phyloP scores from a whole-genome alignment of 2,888 invertebrate species.

The Sabellastarte sp. region DNA sequence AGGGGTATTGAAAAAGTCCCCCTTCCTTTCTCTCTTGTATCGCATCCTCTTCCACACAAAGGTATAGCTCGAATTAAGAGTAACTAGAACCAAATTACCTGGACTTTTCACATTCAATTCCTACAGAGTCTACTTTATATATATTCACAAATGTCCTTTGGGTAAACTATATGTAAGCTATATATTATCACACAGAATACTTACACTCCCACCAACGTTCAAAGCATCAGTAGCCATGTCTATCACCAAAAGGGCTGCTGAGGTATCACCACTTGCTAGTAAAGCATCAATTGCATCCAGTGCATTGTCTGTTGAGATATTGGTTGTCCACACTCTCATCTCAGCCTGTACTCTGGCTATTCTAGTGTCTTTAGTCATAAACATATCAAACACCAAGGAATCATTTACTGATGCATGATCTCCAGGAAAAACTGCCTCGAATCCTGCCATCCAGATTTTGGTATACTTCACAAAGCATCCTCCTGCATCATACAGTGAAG shows the following conservation, averaged over 20 bases:
- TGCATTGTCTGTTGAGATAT: constrained; percentile 11
- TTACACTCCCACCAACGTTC: constrained; percentile 6
- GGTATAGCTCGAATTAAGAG: no score
- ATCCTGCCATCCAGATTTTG: constrained; percentile 7
- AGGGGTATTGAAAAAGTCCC: no score
- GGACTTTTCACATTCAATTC: no score
- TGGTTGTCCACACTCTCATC: constrained; percentile 25
- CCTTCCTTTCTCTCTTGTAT: no score
- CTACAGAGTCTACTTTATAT: no score
- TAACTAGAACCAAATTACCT: no score
- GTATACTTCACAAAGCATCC: constrained; percentile 6
- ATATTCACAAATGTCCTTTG: no score
- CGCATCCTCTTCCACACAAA: no score
- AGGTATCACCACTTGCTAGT: constrained; percentile 26
- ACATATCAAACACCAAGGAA: constrained; percentile 40
- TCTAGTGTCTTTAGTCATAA: constrained; percentile 38
- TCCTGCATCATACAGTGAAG: constrained; percentile 11
- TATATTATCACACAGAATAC: no score
- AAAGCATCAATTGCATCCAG: constrained; percentile 24
- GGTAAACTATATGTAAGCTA: no score
- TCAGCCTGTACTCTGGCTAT: constrained; percentile 24
- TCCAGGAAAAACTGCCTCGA: constrained; percentile 38
- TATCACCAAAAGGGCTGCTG: constrained; percentile 25
- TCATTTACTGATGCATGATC: constrained; percentile 34
- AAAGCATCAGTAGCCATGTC: constrained; percentile 17